phyloP scores from a whole-genome alignment of 2,888 invertebrate species.

The Cantharis nigra region DNA sequence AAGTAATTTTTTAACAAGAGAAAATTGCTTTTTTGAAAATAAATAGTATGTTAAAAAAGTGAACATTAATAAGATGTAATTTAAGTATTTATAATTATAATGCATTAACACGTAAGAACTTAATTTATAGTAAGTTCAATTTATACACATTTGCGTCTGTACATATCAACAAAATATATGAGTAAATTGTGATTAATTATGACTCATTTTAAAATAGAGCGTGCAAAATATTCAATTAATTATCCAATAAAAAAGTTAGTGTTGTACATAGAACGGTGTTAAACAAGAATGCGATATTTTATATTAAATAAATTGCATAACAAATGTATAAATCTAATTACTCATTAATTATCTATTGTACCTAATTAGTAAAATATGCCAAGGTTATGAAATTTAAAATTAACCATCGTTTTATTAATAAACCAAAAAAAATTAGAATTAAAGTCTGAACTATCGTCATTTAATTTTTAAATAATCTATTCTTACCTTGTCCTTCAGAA shows the following conservation, averaged over 20 bases:
- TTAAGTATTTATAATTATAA: too few species aligned
- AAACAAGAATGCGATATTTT: neutral
- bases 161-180: neutral
- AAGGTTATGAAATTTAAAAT: neutral
- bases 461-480: neutral
- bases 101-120: neutral
- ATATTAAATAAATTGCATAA: neutral
- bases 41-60: too few species aligned
- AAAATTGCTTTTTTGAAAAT: too few species aligned
- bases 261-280: neutral
- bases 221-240: neutral
- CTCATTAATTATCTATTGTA: neutral
- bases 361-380: neutral
- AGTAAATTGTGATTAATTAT: neutral
- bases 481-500: constrained; percentile 1
- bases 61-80: too few species aligned
- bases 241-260: neutral
- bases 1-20: too few species aligned
- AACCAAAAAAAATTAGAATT: neutral
- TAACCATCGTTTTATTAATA: neutral
- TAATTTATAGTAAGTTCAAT: neutral
- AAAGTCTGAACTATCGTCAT: neutral
- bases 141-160: neutral
- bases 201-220: neutral
- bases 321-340: neutral